Base-by-base conservation (phyloP, 35 echinoderm and acorn worm species). In the Anneissia japonica region DNA sequence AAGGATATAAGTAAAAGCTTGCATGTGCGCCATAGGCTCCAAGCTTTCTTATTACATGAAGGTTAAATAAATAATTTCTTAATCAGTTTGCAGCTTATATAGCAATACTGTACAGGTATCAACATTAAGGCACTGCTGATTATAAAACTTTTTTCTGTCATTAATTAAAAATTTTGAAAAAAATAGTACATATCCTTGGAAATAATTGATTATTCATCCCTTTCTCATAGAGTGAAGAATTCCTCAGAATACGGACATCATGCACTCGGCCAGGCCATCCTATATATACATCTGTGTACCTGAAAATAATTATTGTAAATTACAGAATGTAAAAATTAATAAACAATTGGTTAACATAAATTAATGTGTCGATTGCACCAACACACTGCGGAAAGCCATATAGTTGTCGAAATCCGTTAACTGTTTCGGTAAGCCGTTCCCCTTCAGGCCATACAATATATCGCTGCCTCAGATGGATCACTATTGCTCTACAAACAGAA, bases 181-280 rank as follows among this genome's bases (percentile, higher is more conserved):
- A n/a, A n/a, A n/a, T n/a, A n/a, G 9, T 9, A 51, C 46, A 38
- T 34, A 43, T 14, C 79, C 12, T 16, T 82, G 79, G 79, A 13
- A 72, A 40, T 14, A 88, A 2, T 2, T 43, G 81, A 5, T 38
- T 46, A 73, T 1, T n/a, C 37, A 34, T 30, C 23, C 13, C 76
- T n/a, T 72, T 16, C 10, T 34, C 37, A 31, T 64, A 83, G 7
- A 82, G 78, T 0, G 77, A 81, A 31, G 77, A 82, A 73, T 88
- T 88, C 26, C 7, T 0, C 14, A 81, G 37, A 33, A 88, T 78
- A n/a, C 86, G 0, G 9, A 46, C 86, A 33, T 88, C 86, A 56
- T 88, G 86, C 10, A 80, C 77, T 26, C 86, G 36, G 17, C 86
- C 86, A 31, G 86, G 86, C 86, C 86, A 88, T 4, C 86, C 77